Evolutionary conservation across 2,888 invertebrate genomes (phyloP), one percentile per base, ranked within the genome.

Genomic region (Metallyticus violacea): DNA sequence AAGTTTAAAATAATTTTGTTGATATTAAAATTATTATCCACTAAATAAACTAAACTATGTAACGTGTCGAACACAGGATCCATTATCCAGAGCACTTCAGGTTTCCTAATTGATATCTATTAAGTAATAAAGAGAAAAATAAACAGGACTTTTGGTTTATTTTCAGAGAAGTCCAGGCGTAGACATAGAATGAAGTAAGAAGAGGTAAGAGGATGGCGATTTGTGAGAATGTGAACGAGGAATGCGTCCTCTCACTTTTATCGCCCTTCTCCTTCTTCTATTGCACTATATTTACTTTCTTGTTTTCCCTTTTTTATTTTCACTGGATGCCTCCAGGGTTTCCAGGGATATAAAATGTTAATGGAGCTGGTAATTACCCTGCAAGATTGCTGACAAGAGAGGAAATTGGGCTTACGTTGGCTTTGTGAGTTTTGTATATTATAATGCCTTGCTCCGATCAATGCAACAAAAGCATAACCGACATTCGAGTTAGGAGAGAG

Each of bases 331-430:
- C 81, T 80, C 80, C 26, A 76, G 85, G 79, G n/a, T 79, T 80
- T 85, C 80, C 85, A 77, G 30, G 76, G 80, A 80, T 85, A 85
- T 85, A 85, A 85, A 85, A 85, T 85, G 85, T 80, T 85, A 85
- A 85, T 85, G 80, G 85, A 27, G 9, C 76, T 85, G 26, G 85
- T 85, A 85, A 85, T 85, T 79, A 85, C 85, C 85, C 77, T 27
- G 77, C 62, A 83, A 83, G 83, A 83, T 83, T 83, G 83, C 83
- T 83, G 83, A 83, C 83, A 83, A 83, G 83, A 29, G 83, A 77
- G 80, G 40, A 80, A 77, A 85, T 85, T 80, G 85, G 85, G 85
- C 80, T 85, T 80, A 85, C 79, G 85, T 80, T 83, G 77, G 28
- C 83, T 83, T 83, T 83, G 83, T 83, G 77, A 83, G 83, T 83